These are phyloP conservation scores for Orussus abietinus DNA, from an alignment of 1,140 invertebrate species.

Conservation along the genomic window DNA sequence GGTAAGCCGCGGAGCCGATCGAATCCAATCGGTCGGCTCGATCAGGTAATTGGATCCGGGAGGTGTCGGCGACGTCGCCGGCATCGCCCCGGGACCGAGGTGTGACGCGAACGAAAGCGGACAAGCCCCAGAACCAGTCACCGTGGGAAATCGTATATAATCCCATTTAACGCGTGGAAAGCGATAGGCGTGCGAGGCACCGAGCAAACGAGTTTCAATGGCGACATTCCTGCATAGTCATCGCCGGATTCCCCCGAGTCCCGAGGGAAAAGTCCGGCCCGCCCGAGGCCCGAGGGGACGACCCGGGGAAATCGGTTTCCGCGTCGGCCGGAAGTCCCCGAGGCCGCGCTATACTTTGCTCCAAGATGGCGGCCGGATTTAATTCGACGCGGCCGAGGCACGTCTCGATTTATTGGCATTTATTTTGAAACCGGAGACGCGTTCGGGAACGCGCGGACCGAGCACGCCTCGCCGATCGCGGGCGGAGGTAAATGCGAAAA, in stretches of 20 bases:
- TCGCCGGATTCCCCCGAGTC: no score
- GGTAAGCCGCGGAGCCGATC: conserved; percentile 12
- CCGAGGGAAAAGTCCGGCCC: no score
- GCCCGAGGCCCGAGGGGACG: no score
- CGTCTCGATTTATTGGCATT: conserved; percentile 38
- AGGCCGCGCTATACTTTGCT: conserved; percentile 5
- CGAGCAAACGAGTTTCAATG: conserved; percentile 10
- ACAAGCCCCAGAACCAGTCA: conserved; percentile 25
- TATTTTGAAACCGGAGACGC: conserved; percentile 37
- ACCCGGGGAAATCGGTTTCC: no score
- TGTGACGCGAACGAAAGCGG: conserved; percentile 27
- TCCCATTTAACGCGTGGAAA: conserved; percentile 15
- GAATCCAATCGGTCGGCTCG: no score
- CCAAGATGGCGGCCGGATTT: conserved; percentile 25
- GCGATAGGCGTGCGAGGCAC: conserved; percentile 11
- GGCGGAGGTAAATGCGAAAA: conserved; percentile 17
- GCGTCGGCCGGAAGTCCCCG: conserved; percentile 14
- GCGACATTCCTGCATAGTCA: conserved; percentile 8
- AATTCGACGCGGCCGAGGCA: conserved; percentile 28
- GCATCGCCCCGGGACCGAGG: conserved; percentile 21
- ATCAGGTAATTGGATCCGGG: conserved; percentile 32
- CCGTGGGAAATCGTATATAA: conserved; percentile 29
- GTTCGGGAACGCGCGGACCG: conserved; percentile 8
- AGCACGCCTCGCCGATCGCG: conserved; percentile 20
- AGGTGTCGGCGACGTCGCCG: conserved; percentile 16